Evolutionary conservation across 2,888 invertebrate genomes (phyloP), one percentile per base, ranked within the genome.

Genomic region (Drosophila mimetica): DNA sequence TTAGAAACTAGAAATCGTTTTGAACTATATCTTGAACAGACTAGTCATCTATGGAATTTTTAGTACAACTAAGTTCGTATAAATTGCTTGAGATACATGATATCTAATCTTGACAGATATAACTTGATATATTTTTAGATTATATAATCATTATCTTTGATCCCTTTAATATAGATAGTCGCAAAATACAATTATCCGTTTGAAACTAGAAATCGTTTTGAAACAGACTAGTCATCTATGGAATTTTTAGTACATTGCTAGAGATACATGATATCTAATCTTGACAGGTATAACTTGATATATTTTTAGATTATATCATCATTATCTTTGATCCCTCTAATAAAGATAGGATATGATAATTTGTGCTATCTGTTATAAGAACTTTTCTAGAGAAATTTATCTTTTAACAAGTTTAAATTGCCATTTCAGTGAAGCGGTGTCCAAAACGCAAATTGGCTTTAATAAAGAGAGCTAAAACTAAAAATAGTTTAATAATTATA

Each of bases 321-420:
- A 20, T 34, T 25, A 20, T 14, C 13, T n/a, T 4, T 18, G 25
- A 59, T 44, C 42, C 59, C 42, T 8, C 4, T 20, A 13, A 36
- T 63, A 64, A 64, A 64, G 63, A 64, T 64, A 36, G 30, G 6
- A 22, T 59, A 25, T 25, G 32, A 57, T 58, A 22, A 41, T 20
- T n/a, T 8, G 1, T 1, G 42, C 22, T 42, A 42, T 42, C 22
- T 42, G 13, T n/a, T n/a, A 20, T 3, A 25, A 9, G 6, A 25
- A 6, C 16, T 9, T 28, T 14, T 11, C 25, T 25, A 9, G 25
- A 2, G 25, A 28, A 44, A 42, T 20, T 7, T 44, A 4, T 22
- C 32, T 22, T 22, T 13, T 16, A 51, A 55, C 22, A 34, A 34
- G 34, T 36, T 55, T 51, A 13, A 51, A 55, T 52, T 44, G 52